Conservation (phyloP, 2,888 invertebrate species). For the Cremastobaeus sp. region DNA sequence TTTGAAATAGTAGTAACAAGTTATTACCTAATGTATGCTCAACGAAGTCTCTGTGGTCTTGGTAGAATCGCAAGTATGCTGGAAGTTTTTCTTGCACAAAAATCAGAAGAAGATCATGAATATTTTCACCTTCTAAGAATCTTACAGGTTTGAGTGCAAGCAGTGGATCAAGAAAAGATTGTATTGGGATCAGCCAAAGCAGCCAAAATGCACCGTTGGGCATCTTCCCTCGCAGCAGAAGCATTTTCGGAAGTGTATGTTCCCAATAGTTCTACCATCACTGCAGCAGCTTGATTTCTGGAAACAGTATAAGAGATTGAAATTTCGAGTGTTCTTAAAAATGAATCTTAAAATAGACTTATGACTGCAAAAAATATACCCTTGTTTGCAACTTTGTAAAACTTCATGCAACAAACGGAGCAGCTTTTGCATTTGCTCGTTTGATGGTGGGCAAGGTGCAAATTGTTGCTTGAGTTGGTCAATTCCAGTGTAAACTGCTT, state of each 20-base stretch:
- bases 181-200: conserved; percentile 97
- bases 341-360: too few species aligned
- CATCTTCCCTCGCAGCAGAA: conserved; percentile 96
- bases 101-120: conserved; percentile 94
- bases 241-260: conserved; percentile 99
- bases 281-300: conserved; percentile 94
- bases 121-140: conserved; percentile 95
- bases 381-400: conserved; percentile 90
- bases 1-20: not conserved
- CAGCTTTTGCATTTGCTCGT: conserved; percentile 94
- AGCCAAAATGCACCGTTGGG: conserved; percentile 96
- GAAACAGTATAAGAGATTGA: conserved; percentile 65
- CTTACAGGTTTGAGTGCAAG: conserved; percentile 95
- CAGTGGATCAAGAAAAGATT: conserved; percentile 95
- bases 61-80: conserved; percentile 95
- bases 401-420: conserved; percentile 94
- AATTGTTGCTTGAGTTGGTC: conserved; percentile 90
- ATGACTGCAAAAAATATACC: conserved; percentile 80
- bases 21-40: conserved; percentile 79
- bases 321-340: too few species aligned
- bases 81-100: conserved; percentile 96
- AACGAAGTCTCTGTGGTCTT: conserved; percentile 94
- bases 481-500: conserved; percentile 90
- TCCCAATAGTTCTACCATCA: conserved; percentile 97
- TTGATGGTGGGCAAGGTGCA: conserved; percentile 87